phyloP scores from a whole-genome alignment of 1,140 invertebrate species.

The Drosophila albomicans region DNA sequence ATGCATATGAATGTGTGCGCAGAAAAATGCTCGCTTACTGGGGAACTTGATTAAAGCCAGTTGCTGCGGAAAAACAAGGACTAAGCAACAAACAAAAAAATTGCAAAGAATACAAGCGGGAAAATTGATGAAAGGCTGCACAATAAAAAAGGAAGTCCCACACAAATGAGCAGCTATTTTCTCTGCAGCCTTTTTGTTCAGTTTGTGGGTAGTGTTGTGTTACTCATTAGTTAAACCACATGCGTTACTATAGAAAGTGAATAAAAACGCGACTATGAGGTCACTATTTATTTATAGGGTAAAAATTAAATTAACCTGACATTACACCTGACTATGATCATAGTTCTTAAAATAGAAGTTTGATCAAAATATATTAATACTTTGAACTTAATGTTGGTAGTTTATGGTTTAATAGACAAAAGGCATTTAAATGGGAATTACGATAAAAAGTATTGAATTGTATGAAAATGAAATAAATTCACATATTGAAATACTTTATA shows the following conservation, averaged over 20 bases:
- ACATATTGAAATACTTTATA: too few species aligned
- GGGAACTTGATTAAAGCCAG: slow-evolving; percentile 26
- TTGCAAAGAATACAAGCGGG: slow-evolving; percentile 24
- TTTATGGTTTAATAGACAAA: too few species aligned
- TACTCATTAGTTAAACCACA: slow-evolving; percentile 5
- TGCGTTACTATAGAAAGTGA: not conserved
- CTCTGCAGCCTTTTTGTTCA: slow-evolving; percentile 2
- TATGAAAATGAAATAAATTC: too few species aligned
- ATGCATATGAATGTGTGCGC: not conserved
- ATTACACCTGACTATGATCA: too few species aligned
- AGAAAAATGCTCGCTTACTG: slow-evolving; percentile 2
- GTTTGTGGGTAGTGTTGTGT: not conserved
- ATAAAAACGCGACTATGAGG: not conserved
- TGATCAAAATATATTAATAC: too few species aligned
- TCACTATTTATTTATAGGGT: not conserved
- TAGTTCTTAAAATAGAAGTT: too few species aligned
- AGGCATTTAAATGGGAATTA: too few species aligned
- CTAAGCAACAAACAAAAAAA: slow-evolving; percentile 22
- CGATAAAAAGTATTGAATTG: too few species aligned
- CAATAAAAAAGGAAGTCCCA: not conserved
- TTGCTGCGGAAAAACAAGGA: slow-evolving; percentile 3
- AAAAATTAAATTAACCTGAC: not conserved
- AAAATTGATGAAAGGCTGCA: slow-evolving; percentile 27
- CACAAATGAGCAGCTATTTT: slow-evolving; percentile 1
- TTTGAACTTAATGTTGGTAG: too few species aligned